phyloP scores from a whole-genome alignment of 2,797 vertebrate species.

The Brachyrhaphis roseni region DNA sequence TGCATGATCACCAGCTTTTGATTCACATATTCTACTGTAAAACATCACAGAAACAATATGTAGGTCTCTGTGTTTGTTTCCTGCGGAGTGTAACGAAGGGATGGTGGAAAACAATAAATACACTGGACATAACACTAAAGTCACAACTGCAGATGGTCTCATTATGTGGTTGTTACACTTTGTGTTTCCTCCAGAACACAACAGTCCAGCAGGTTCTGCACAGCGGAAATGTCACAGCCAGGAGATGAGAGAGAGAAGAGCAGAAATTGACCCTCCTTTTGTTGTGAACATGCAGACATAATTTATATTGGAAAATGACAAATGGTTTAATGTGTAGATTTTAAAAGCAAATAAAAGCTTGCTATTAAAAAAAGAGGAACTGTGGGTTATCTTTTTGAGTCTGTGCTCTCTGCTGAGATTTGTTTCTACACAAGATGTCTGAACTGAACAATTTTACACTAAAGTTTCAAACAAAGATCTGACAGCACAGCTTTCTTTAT shows the following conservation, averaged over 20 bases:
- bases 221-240: neutral
- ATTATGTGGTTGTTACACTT: slow-evolving; percentile 1
- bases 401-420: neutral
- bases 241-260: neutral
- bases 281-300: neutral
- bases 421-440: neutral
- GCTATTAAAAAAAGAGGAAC: neutral
- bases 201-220: neutral
- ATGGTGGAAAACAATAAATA: neutral
- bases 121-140: neutral
- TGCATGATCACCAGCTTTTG: neutral
- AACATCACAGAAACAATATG: neutral
- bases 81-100: neutral
- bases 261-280: neutral
- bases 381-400: neutral
- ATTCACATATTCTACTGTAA: neutral
- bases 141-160: neutral
- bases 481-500: neutral
- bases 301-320: neutral
- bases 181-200: neutral
- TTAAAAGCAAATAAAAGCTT: neutral
- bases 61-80: neutral
- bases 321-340: neutral
- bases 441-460: neutral
- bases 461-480: neutral